phyloP scores from a whole-genome alignment of 2,888 invertebrate genomes.

The Cotesia congregata region DNA sequence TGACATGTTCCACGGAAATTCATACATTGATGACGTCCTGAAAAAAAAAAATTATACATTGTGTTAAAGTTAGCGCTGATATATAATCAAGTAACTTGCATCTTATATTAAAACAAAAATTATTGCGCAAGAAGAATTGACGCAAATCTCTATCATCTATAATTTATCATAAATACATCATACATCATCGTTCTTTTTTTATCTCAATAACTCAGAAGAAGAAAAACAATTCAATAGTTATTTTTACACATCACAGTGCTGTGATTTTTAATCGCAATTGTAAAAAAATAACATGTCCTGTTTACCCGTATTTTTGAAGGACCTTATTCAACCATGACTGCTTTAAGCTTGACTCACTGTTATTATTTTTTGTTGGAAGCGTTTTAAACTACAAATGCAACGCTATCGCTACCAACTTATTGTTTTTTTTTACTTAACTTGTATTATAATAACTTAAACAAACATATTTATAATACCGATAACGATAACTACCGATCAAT shows the following conservation, averaged over 20 bases:
- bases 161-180: neutral
- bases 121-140: neutral
- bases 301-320: constrained; percentile 67
- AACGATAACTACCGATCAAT: neutral
- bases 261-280: neutral
- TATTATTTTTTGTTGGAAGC: neutral
- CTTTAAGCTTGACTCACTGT: constrained; percentile 39
- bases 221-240: neutral
- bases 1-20: neutral
- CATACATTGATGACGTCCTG: neutral
- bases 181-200: neutral
- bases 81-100: neutral
- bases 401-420: neutral
- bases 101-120: neutral
- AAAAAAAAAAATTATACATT: neutral
- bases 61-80: neutral
- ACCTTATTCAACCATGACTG: constrained; percentile 66
- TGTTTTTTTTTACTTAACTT: neutral
- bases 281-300: constrained; percentile 59
- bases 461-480: no score
- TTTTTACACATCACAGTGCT: neutral
- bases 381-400: no score
- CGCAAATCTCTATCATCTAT: constrained; percentile 1
- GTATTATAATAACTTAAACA: neutral
- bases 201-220: neutral